Conservation (phyloP, 2,113 vertebrate species). For the Oceanites oceanicus region DNA sequence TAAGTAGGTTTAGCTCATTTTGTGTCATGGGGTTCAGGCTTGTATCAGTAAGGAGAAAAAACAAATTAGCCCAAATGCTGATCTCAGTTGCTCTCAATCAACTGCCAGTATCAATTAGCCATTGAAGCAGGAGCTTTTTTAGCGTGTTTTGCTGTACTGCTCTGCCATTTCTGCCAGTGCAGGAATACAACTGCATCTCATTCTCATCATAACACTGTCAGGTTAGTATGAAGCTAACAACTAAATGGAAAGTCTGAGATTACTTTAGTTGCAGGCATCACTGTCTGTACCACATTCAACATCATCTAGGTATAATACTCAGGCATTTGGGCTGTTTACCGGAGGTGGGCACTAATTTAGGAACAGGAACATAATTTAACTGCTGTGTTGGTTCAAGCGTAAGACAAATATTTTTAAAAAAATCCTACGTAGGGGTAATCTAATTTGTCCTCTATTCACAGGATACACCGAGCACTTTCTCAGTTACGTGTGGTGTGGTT, state of each 20-base stretch:
- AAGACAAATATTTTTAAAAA: background rate
- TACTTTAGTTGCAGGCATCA: background rate
- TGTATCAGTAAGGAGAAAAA: background rate
- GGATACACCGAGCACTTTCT: background rate
- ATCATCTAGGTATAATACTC: background rate
- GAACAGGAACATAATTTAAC: background rate
- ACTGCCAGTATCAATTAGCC: background rate
- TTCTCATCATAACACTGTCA: background rate
- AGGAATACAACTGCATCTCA: background rate
- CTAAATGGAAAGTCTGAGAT: background rate
- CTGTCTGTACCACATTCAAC: background rate
- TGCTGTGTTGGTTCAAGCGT: background rate
- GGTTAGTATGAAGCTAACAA: background rate
- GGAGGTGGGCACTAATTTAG: background rate
- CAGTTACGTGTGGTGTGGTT: accelerated
- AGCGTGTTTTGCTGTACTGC: background rate
- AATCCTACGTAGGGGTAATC: accelerated
- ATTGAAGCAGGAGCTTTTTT: background rate
- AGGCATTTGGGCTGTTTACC: background rate
- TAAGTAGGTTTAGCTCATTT: accelerated
- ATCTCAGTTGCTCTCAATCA: accelerated
- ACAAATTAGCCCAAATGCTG: background rate
- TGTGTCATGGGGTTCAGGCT: background rate
- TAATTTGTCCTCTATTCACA: background rate
- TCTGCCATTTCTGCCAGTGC: background rate